A percentile compares a stretch with the other conserved stretches of the same genome.
These are phyloP conservation scores for Tauraco hartlaubi DNA, from an alignment of 2,797 vertebrate species.

Conservation along the genomic window DNA sequence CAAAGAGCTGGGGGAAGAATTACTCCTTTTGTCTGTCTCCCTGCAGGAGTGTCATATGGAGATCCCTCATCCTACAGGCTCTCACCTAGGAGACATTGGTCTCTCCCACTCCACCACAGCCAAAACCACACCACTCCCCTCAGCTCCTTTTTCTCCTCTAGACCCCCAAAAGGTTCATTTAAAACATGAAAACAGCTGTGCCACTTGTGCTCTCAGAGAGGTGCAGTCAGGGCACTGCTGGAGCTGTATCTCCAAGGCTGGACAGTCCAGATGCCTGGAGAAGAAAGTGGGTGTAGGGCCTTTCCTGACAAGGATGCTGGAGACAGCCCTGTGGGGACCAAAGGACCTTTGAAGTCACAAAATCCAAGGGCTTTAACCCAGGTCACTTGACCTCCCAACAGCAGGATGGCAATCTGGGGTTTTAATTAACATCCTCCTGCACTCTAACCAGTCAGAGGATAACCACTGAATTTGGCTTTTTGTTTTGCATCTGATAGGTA, in stretches of 20 bases:
- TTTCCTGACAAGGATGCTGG: background rate
- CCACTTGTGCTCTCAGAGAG: background rate
- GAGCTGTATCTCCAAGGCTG: background rate
- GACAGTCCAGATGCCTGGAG: background rate
- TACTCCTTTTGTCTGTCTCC: background rate
- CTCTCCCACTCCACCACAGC: background rate
- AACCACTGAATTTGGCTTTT: background rate
- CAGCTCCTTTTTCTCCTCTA: background rate
- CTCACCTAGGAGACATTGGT: background rate
- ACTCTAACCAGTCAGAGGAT: background rate
- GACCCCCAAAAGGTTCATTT: fast-evolving
- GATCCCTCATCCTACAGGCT: background rate
- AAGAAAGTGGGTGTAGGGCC: background rate
- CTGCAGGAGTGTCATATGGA: background rate
- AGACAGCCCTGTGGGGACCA: background rate
- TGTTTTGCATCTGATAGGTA: background rate
- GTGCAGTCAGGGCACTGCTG: background rate
- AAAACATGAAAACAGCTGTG: background rate
- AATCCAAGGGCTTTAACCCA: background rate
- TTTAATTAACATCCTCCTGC: background rate
- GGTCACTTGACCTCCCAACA: background rate
- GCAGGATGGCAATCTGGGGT: background rate
- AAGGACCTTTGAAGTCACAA: background rate
- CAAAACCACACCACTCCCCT: background rate
- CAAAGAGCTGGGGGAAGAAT: background rate